A percentile compares a stretch with the other conserved stretches of the same genome.
Conservation (phyloP, 53 echinoderm and acorn worm species). For the Glandiceps talaboti region DNA sequence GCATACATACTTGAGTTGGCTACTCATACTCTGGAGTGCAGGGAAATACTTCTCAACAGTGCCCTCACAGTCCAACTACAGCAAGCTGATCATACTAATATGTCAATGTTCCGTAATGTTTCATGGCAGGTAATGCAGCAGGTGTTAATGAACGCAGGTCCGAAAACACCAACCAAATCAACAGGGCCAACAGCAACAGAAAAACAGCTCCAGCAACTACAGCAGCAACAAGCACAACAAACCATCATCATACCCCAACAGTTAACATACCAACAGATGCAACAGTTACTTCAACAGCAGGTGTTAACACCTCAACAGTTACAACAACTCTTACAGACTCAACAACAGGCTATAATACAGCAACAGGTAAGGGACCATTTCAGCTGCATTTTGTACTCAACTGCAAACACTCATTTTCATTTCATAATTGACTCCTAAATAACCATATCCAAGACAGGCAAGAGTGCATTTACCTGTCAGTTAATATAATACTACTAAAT, state of each 20-base stretch:
- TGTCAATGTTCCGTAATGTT: no score
- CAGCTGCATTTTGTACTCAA: no score
- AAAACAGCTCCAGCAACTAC: background rate
- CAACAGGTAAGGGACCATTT: constrained; percentile 34
- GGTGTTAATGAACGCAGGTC: background rate
- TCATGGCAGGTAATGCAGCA: constrained; percentile 1
- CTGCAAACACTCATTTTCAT: no score
- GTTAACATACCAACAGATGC: constrained; percentile 84
- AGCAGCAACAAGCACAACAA: background rate
- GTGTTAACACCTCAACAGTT: constrained; percentile 85
- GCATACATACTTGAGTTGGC: no score
- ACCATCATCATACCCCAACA: constrained; percentile 26
- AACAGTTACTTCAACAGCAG: constrained; percentile 81
- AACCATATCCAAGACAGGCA: no score
- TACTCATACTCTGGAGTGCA: no score
- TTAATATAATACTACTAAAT: no score
- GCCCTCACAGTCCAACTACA: no score
- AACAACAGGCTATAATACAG: constrained; percentile 86
- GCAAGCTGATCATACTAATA: no score
- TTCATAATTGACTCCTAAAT: no score
- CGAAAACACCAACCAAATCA: background rate
- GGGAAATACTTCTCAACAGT: no score
- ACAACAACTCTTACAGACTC: constrained; percentile 56
- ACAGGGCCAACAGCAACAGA: background rate
- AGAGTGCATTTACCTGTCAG: no score